phyloP scores from a whole-genome alignment of 2,797 vertebrate species.

The Coluber constrictor region DNA sequence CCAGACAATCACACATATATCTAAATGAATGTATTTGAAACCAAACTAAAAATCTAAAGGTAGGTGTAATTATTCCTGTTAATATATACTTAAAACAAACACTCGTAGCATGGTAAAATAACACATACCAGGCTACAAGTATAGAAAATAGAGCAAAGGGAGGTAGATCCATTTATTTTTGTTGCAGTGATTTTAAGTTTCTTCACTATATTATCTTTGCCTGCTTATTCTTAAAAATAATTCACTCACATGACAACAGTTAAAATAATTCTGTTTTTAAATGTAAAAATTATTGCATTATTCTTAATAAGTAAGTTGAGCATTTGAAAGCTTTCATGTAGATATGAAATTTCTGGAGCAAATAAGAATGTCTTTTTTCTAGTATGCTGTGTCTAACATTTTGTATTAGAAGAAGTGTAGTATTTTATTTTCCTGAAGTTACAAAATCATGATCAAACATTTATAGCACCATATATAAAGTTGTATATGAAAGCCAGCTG shows the following conservation, averaged over 20 bases:
- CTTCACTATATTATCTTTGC: neutral
- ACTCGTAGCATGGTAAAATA: neutral
- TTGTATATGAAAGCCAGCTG: neutral
- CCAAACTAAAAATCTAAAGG: neutral
- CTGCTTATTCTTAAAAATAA: constrained; percentile 15
- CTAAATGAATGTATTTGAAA: neutral
- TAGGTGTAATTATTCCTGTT: neutral
- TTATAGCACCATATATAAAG: constrained; percentile 25
- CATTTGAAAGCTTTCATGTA: constrained; percentile 23
- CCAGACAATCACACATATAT: neutral
- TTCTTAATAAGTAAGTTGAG: constrained; percentile 26
- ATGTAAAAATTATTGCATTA: neutral
- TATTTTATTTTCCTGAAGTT: constrained; percentile 46
- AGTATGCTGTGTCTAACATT: constrained; percentile 28
- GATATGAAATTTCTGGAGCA: neutral
- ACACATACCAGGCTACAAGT: neutral
- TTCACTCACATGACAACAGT: constrained; percentile 5
- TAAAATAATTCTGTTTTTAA: neutral
- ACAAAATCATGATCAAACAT: constrained; percentile 41
- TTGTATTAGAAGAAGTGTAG: neutral
- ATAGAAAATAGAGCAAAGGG: neutral
- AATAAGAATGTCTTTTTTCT: constrained; percentile 21
- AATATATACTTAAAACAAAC: neutral
- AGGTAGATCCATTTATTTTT: neutral
- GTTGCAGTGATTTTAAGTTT: neutral